A percentile compares a stretch with the other conserved stretches of the same genome.
Evolutionary conservation across 2,113 vertebrate genomes (phyloP).

Genomic region (Cathartes aura): DNA sequence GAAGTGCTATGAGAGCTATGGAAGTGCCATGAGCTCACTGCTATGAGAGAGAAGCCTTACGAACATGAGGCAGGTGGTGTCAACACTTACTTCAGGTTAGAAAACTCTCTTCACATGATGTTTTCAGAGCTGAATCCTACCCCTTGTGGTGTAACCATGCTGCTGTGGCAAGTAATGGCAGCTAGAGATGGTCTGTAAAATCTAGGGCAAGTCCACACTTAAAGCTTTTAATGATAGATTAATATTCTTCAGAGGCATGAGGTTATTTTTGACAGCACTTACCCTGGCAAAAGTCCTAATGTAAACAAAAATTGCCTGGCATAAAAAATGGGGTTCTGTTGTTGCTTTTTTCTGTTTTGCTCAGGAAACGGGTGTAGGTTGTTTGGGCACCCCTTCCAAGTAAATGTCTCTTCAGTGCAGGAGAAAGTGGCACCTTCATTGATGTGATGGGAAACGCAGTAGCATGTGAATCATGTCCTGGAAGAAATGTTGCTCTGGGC

Average conservation of each 20-base stretch:
- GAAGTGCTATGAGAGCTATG: not conserved
- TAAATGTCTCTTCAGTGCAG: not conserved
- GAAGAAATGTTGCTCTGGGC: not conserved
- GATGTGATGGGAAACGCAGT: not conserved
- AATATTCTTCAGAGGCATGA: not conserved
- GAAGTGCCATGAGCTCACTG: not conserved
- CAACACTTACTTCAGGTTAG: not conserved
- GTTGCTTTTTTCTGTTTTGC: not conserved
- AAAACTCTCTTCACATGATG: not conserved
- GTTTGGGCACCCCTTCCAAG: not conserved
- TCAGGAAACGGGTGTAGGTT: not conserved
- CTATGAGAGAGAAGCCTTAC: not conserved
- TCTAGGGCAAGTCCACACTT: not conserved
- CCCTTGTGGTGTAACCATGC: not conserved
- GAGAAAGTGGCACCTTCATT: fast-evolving
- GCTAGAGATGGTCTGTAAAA: not conserved
- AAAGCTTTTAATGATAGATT: not conserved
- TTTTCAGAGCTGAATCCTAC: not conserved
- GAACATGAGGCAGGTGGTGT: not conserved
- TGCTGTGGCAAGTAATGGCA: not conserved
- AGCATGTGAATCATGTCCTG: not conserved
- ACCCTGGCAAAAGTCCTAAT: not conserved
- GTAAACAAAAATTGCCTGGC: not conserved
- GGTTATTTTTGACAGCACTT: not conserved
- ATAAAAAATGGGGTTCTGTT: not conserved